A percentile compares a stretch with the other conserved stretches of the same genome.
phyloP scores from a whole-genome alignment of 2,888 invertebrate species.

The Julus scanicus region DNA sequence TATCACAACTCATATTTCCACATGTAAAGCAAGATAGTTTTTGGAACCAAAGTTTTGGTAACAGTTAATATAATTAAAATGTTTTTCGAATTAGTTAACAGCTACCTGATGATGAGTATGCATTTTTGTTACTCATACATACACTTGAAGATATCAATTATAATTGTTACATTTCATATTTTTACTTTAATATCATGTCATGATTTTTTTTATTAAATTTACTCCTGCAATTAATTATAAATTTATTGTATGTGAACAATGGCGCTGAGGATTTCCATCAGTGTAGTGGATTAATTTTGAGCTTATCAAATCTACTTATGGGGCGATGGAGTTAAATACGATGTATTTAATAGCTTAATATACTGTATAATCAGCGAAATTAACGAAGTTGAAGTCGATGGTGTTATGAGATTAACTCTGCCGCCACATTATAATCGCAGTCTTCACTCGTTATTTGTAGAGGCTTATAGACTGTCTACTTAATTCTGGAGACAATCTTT shows the following conservation, averaged over 20 bases:
- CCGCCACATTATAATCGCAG: constrained; percentile 43
- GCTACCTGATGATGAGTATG: too few species aligned
- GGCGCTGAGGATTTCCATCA: constrained; percentile 14
- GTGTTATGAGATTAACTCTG: constrained; percentile 38
- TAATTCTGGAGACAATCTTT: constrained; percentile 45
- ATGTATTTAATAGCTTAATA: constrained; percentile 8
- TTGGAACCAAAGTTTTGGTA: too few species aligned
- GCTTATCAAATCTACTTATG: constrained; percentile 38
- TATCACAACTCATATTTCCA: too few species aligned
- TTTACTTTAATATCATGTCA: neutral
- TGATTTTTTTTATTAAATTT: neutral
- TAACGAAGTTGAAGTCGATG: constrained; percentile 45
- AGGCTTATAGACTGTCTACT: constrained; percentile 41
- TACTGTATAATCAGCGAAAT: constrained; percentile 37
- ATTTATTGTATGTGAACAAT: neutral
- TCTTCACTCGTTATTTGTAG: constrained; percentile 47
- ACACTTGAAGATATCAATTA: neutral
- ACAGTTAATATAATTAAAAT: too few species aligned
- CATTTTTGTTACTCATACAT: too few species aligned
- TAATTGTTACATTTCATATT: neutral
- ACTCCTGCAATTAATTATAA: constrained; percentile 6
- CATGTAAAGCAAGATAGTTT: too few species aligned
- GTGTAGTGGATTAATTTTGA: constrained; percentile 43
- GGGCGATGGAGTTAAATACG: constrained; percentile 39
- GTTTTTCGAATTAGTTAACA: too few species aligned